Evolutionary conservation across 2,797 vertebrate genomes (phyloP), one percentile per base, ranked within the genome.

Genomic region (Meriones psammophilus): DNA sequence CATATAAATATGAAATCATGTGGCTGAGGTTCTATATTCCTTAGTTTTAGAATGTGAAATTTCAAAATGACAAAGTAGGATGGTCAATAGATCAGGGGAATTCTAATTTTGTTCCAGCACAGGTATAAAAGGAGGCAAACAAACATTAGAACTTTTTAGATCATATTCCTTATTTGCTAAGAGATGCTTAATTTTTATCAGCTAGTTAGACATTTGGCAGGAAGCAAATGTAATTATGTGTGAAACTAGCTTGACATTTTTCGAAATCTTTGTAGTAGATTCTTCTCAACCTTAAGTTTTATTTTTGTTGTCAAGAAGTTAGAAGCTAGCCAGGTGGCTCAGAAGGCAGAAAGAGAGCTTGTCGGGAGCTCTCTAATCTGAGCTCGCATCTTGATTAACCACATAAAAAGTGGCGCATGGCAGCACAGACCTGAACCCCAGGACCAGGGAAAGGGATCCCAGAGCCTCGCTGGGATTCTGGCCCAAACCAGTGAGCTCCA

Each of bases 1-100:
- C 22, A 84, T 33, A 86, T 91, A 77, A 77, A 97, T 90, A 58
- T 66, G 7, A 26, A 79, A 84, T 96, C 56, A 36, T 60, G 30
- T 83, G 81, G 7, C 28, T 93, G 15, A 90, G 30, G 1, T 56
- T 95, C 96, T 88, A 87, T 88, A 39, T 89, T 94, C 3, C 84
- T 13, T 78, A 89, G 62, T 89, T 88, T 95, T 88, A 24, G 77
- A 88, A 86, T 78, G 28, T 66, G 64, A 64, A 85, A 91, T 78
- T 24, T 92, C 50, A 93, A 77, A 81, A 36, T 26, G 81, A 78
- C 80, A 86, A 91, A 2, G 13, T 39, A 3, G 68, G n/a, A 78
- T 73, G n/a, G 92, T 78, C 20, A 15, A 28, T 94, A 46, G 8
- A 64, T 17, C 15, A 79, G 24, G 42, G 62, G 30, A 36, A 46